Evolutionary conservation across 2,797 vertebrate species (phyloP), one percentile per base, ranked within the genome.

Genomic region (Streptopelia turtur): DNA sequence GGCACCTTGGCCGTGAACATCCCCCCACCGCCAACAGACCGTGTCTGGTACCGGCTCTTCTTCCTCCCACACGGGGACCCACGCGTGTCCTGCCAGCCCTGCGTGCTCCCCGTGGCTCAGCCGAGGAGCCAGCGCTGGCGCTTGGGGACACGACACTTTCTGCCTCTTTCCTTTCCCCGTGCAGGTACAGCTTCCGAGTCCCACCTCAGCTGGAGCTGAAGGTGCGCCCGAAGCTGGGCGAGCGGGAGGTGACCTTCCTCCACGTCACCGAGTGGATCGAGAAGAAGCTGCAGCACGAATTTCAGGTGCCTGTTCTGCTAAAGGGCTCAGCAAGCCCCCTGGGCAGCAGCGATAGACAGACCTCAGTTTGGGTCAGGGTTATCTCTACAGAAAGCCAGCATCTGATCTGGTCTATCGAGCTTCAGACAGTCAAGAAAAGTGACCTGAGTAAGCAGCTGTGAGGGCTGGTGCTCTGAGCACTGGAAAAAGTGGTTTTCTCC

Each of bases 211-310:
- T 99, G 93, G 99, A 99, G 81, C 97, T 99, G 85, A 98, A 96
- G 47, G 98, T 99, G 35, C 95, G 95, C 16, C 99, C 99, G 1
- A 99, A 99, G 95, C 98, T 99, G 30, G 99, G 99, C 0, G 98
- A 99, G 91, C 91, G 99, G 91, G 98, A 99, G 95, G 98, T 99
- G 91, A 99, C 98, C 0, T 98, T 99, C 82, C 98, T 98, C 50
- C 99, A 99, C 0, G 98, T 99, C 70, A 99, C 98, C 0, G 99
- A 99, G 93, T 99, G 98, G 98, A 99, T 99, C 1, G 98, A 99
- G 96, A 99, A 96, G 97, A 99, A 98, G 88, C 98, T 99, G 45
- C 98, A 99, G 96, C 98, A 98, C 2, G 99, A 99, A 92, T 99
- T 99, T 81, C 98, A 99, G 98, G 99, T 99, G 86, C 86, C 66